These are phyloP conservation scores for Cardinalis cardinalis DNA, from an alignment of 2,113 vertebrate genomes.

Conservation along the genomic window DNA sequence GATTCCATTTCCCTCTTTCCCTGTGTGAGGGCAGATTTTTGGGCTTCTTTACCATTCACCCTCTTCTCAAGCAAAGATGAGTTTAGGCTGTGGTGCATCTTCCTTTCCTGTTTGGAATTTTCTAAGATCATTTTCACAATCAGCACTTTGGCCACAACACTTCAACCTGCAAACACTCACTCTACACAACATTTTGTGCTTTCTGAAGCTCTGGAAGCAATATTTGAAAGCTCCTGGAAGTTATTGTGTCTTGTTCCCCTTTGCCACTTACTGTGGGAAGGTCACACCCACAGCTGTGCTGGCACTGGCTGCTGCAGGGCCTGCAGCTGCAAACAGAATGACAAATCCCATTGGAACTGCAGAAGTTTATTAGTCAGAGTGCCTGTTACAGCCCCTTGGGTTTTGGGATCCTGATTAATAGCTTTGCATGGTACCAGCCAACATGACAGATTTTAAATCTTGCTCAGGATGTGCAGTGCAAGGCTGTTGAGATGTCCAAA, in stretches of 20 bases:
- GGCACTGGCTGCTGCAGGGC: not conserved
- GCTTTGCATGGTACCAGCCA: not conserved
- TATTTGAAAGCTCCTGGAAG: not conserved
- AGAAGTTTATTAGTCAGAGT: not conserved
- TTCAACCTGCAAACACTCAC: not conserved
- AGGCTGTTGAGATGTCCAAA: not conserved
- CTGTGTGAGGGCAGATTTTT: not conserved
- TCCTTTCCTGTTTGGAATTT: not conserved
- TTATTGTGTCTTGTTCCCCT: not conserved
- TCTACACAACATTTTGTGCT: not conserved
- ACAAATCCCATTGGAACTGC: not conserved
- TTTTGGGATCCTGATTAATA: not conserved
- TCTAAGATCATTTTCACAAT: not conserved
- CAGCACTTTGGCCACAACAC: not conserved
- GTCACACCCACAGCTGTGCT: not conserved
- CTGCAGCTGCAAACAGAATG: not conserved
- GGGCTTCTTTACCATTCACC: not conserved
- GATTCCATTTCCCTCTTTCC: not conserved
- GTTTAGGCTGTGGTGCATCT: not conserved
- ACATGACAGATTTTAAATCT: not conserved
- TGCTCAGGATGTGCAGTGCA: not conserved
- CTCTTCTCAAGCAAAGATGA: not conserved
- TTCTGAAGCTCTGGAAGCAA: not conserved
- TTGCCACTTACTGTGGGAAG: not conserved
- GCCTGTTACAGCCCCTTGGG: not conserved